Percentiles rank a stretch among this genome's conserved stretches.
These are phyloP conservation scores for Macrotis lagotis DNA, from an alignment of 2,113 vertebrate species.

Conservation along the genomic window DNA sequence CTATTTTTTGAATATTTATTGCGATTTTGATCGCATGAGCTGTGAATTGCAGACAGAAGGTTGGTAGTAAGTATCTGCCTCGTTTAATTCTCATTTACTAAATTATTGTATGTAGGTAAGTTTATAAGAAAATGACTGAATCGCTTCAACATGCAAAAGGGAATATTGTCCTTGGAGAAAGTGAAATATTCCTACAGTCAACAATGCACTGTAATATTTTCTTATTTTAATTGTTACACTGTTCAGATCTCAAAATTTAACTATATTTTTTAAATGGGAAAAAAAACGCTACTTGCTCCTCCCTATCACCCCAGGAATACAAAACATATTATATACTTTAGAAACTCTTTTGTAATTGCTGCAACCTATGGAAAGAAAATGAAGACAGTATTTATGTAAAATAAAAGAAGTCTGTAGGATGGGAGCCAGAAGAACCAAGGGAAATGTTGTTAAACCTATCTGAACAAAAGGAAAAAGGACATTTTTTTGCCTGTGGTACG, in stretches of 20 bases:
- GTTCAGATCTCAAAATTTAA: conserved; percentile 86
- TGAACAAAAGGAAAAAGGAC: conserved; percentile 77
- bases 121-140: conserved; percentile 81
- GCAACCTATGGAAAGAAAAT: conserved; percentile 81
- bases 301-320: conserved; percentile 74
- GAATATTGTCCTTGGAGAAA: conserved; percentile 79
- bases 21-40: conserved; percentile 80
- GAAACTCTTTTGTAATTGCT: conserved; percentile 84
- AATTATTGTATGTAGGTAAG: conserved; percentile 81
- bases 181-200: conserved; percentile 82
- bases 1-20: conserved; percentile 83
- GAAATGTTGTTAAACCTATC: conserved; percentile 61
- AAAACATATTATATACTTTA: conserved; percentile 83
- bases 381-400: conserved; percentile 91
- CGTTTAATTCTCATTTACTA: conserved; percentile 80
- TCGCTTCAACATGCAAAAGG: conserved; percentile 84
- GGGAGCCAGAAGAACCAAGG: conserved; percentile 51
- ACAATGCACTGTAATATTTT: conserved; percentile 88
- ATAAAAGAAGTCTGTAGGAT: conserved; percentile 54
- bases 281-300: conserved; percentile 35
- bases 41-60: conserved; percentile 79
- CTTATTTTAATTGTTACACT: conserved; percentile 86
- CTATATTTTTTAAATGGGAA: conserved; percentile 84
- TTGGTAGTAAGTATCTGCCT: conserved; percentile 77
- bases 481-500: conserved; percentile 71